Evolutionary conservation across 2,113 vertebrate species (phyloP).

Genomic region (Centropristis striata): DNA sequence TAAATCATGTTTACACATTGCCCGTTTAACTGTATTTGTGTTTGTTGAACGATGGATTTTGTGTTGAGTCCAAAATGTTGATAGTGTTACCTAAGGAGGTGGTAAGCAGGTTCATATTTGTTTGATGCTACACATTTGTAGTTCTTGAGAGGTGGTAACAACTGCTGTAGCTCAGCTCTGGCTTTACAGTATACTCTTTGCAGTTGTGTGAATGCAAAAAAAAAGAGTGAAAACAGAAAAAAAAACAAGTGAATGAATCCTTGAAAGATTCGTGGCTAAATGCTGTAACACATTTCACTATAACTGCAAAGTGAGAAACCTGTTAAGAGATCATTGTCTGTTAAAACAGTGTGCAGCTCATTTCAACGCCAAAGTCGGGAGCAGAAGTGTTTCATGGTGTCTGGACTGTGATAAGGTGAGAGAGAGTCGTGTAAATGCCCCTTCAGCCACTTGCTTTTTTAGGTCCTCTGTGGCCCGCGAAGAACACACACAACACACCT

Average conservation of each 20-base stretch:
- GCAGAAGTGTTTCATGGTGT: constrained; percentile 33
- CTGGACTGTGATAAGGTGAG: constrained; percentile 47
- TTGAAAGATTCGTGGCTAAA: constrained; percentile 31
- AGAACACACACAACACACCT: constrained; percentile 46
- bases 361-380: constrained; percentile 23
- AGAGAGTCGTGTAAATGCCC: constrained; percentile 27
- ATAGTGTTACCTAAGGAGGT: constrained; percentile 18
- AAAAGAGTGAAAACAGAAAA: not conserved
- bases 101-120: constrained; percentile 23
- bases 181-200: constrained; percentile 20
- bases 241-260: constrained; percentile 40
- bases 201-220: constrained; percentile 23
- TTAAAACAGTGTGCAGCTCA: constrained; percentile 16
- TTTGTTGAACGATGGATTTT: constrained; percentile 4
- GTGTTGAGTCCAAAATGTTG: constrained; percentile 10
- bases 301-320: constrained; percentile 38
- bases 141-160: constrained; percentile 10
- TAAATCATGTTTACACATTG: not conserved
- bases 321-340: constrained; percentile 28
- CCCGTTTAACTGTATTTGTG: constrained; percentile 8
- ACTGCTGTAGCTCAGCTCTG: constrained; percentile 31
- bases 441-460: constrained; percentile 37
- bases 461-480: constrained; percentile 17
- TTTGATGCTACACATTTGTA: constrained; percentile 32
- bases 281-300: constrained; percentile 29